phyloP scores from a whole-genome alignment of 2,797 vertebrate species.

The Semaprochilodus insignis region DNA sequence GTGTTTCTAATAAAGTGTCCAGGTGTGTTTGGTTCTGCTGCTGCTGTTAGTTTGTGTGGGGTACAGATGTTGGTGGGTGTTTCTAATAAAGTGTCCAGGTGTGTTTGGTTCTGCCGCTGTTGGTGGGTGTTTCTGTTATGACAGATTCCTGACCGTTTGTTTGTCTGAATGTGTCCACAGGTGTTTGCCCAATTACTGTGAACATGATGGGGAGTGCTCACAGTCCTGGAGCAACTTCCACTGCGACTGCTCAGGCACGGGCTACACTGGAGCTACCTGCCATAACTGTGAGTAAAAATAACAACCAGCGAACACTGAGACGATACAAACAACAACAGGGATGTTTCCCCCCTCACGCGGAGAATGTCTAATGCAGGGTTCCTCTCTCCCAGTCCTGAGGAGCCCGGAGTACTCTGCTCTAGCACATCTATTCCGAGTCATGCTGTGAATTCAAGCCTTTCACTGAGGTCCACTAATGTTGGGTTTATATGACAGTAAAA shows the following conservation, averaged over 20 bases:
- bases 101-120: neutral
- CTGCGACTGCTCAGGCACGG: conserved; percentile 87
- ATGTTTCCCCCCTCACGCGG: neutral
- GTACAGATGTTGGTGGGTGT: too few relatives aligned
- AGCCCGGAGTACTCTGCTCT: too few relatives aligned
- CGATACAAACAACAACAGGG: neutral
- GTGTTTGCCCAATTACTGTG: conserved; percentile 90
- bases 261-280: conserved; percentile 88
- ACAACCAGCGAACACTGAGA: neutral
- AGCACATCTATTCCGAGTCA: too few relatives aligned
- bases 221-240: conserved; percentile 89
- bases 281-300: conserved; percentile 88
- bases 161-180: conserved; percentile 66
- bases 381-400: neutral
- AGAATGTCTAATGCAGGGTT: neutral
- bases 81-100: neutral
- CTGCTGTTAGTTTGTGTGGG: too few relatives aligned
- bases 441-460: too few relatives aligned
- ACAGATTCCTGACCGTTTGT: neutral
- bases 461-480: too few relatives aligned
- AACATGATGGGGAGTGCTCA: conserved; percentile 87
- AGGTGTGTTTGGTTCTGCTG: too few relatives aligned
- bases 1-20: neutral
- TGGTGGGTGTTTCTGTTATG: neutral
- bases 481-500: too few relatives aligned